Evolutionary conservation across 37 sponge, comb jelly and placozoan genomes (phyloP).

Genomic region (Theonella swinhoei): DNA sequence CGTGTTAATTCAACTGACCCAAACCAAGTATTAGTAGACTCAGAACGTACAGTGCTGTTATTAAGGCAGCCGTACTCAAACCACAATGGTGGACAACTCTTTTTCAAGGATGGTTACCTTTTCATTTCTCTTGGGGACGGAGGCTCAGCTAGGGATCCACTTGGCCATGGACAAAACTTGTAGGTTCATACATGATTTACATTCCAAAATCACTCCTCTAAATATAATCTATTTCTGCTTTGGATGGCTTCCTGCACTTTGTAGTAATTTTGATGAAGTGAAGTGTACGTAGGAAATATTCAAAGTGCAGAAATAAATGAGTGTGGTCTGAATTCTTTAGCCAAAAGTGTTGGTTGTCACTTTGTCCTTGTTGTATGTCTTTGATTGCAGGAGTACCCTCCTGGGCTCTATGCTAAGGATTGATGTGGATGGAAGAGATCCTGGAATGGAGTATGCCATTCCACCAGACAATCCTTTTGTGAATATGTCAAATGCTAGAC

Average conservation of each 20-base stretch:
- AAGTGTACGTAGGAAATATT: too few relatives aligned
- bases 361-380: too few relatives aligned
- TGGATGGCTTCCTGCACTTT: too few relatives aligned
- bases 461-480: constrained; percentile 69
- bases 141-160: constrained; percentile 66
- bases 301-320: too few relatives aligned
- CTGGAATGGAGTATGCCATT: constrained; percentile 33
- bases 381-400: constrained; percentile 11
- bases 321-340: too few relatives aligned
- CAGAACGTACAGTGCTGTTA: constrained; percentile 40
- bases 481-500: constrained; percentile 8
- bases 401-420: constrained; percentile 29
- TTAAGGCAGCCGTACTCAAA: constrained; percentile 51
- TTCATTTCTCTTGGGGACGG: constrained; percentile 80
- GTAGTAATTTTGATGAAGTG: too few relatives aligned
- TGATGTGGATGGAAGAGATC: constrained; percentile 15
- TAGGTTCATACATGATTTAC: too few relatives aligned
- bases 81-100: constrained; percentile 74
- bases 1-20: constrained; percentile 1
- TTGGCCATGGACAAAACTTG: constrained; percentile 23
- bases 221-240: too few relatives aligned
- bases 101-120: constrained; percentile 70
- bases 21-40: constrained; percentile 13
- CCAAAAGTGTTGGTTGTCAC: background rate
- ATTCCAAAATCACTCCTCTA: too few relatives aligned